phyloP scores from a whole-genome alignment of 2,797 vertebrate species.

The Notolabrus celidotus region DNA sequence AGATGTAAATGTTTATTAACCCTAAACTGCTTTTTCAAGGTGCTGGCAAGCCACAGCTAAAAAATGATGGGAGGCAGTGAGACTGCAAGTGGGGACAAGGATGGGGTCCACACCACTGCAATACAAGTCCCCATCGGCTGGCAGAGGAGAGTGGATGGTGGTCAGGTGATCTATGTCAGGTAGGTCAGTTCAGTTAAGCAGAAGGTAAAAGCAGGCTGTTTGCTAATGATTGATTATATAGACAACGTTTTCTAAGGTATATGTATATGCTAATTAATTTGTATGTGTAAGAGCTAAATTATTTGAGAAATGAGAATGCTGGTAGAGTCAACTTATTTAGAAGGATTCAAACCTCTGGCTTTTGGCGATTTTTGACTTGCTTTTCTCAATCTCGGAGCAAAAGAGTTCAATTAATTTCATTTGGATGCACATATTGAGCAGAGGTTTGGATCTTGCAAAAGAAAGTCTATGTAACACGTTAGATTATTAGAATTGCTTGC shows the following conservation, averaged over 20 bases:
- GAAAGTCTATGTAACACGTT: too few relatives aligned
- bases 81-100: conserved; percentile 91
- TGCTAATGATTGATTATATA: background rate
- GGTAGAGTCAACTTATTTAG: background rate
- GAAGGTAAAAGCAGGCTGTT: background rate
- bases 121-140: conserved; percentile 94
- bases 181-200: conserved; percentile 56
- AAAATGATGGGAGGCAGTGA: conserved; percentile 97
- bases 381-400: too few relatives aligned
- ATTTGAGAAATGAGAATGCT: conserved; percentile 3
- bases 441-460: too few relatives aligned
- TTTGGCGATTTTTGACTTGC: too few relatives aligned
- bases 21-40: conserved; percentile 75
- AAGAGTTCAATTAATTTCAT: too few relatives aligned
- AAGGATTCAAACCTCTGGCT: background rate
- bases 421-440: too few relatives aligned
- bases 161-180: conserved; percentile 92
- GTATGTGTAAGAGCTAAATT: background rate
- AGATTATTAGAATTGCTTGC: too few relatives aligned
- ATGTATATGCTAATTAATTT: too few relatives aligned
- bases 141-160: conserved; percentile 91
- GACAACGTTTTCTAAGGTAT: too few relatives aligned
- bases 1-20: background rate
- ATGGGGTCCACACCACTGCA: conserved; percentile 86
- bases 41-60: conserved; percentile 88